phyloP scores from a whole-genome alignment of 2,113 vertebrate species.

The Cottus gobio region DNA sequence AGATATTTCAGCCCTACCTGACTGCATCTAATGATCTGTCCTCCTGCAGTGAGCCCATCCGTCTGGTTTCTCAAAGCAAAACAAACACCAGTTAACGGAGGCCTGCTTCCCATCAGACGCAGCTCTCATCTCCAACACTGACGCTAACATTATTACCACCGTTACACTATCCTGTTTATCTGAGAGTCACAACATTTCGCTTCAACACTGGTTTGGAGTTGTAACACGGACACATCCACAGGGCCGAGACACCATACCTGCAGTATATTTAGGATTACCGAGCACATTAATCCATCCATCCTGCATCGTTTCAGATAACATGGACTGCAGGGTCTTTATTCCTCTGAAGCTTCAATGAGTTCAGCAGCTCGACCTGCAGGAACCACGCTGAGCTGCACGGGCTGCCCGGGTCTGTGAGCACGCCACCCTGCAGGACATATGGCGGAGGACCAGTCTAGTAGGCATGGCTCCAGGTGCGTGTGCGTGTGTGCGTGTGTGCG shows the following conservation, averaged over 20 bases:
- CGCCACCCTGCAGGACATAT: slow-evolving; percentile 19
- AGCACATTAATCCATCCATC: slow-evolving; percentile 15
- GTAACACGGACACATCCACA: background rate
- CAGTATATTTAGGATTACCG: slow-evolving; percentile 10
- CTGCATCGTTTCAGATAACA: slow-evolving; percentile 37
- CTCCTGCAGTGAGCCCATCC: slow-evolving; percentile 4
- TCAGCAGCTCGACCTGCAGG: slow-evolving; percentile 37
- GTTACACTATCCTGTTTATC: slow-evolving; percentile 8
- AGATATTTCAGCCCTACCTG: background rate
- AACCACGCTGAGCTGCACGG: slow-evolving; percentile 40
- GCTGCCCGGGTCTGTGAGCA: slow-evolving; percentile 31
- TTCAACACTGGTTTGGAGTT: slow-evolving; percentile 11
- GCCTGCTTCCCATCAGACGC: slow-evolving; percentile 33
- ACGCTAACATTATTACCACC: slow-evolving; percentile 22
- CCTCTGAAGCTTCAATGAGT: slow-evolving; percentile 19
- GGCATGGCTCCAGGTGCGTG: slow-evolving; percentile 53
- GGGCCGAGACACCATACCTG: background rate
- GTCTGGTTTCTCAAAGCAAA: slow-evolving; percentile 3
- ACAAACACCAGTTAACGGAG: slow-evolving; percentile 15
- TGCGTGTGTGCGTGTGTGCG: background rate
- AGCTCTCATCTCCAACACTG: slow-evolving; percentile 26
- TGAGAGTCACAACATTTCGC: background rate
- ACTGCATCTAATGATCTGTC: background rate
- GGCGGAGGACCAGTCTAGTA: slow-evolving; percentile 27
- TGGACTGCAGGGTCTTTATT: slow-evolving; percentile 20